Percentiles rank a stretch among this genome's conserved stretches.
Evolutionary conservation across 2,888 invertebrate species (phyloP).

Genomic region (Coelinius sp.): DNA sequence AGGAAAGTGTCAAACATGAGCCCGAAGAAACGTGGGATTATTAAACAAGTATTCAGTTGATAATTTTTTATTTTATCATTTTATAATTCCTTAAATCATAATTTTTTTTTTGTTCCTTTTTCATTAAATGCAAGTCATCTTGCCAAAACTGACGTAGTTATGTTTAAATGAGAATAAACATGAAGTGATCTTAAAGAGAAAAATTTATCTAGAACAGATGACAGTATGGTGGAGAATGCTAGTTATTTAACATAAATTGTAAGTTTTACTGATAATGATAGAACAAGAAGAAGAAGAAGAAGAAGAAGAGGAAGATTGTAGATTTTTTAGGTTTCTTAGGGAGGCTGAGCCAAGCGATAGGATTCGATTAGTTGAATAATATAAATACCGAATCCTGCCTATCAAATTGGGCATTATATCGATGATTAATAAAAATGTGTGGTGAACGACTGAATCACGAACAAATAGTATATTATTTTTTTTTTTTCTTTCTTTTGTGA

Average conservation of each 20-base stretch:
- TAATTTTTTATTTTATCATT: not conserved
- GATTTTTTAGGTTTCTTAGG: constrained; percentile 22
- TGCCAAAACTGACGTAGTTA: not conserved
- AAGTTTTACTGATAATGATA: not conserved
- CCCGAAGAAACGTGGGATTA: constrained; percentile 69
- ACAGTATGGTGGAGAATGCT: not conserved
- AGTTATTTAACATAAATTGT: constrained; percentile 7
- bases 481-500: constrained; percentile 48
- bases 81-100: not conserved
- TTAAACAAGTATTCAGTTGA: constrained; percentile 46
- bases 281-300: no score
- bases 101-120: no score
- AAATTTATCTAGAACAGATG: constrained; percentile 9
- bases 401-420: constrained; percentile 33
- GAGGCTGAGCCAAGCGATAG: constrained; percentile 30
- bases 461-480: not conserved
- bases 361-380: constrained; percentile 9
- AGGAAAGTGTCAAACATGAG: constrained; percentile 66
- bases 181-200: constrained; percentile 15
- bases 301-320: no score
- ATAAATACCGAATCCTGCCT: constrained; percentile 29
- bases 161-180: not conserved
- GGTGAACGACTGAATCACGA: constrained; percentile 24
- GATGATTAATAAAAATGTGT: constrained; percentile 8
- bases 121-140: constrained; percentile 13